phyloP scores from a whole-genome alignment of 2,797 vertebrate species.

The Sebastes cheni region DNA sequence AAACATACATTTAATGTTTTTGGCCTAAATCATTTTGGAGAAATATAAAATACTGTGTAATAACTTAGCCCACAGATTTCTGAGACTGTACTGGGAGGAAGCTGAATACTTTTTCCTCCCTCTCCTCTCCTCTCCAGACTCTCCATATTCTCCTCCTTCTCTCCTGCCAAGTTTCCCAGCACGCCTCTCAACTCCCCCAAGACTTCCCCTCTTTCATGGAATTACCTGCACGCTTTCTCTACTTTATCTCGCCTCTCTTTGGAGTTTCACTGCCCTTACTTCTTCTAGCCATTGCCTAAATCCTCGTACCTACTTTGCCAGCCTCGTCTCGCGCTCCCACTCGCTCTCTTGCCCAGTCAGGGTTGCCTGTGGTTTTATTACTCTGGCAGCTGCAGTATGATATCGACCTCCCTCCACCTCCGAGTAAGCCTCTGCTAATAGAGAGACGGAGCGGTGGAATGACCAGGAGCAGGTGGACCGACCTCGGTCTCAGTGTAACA shows the following conservation, averaged over 20 bases:
- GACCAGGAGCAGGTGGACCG: constrained; percentile 38
- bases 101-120: not conserved
- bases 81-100: not conserved
- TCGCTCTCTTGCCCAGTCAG: constrained; percentile 10
- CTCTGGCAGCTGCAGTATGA: constrained; percentile 50
- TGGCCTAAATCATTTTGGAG: not conserved
- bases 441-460: constrained; percentile 43
- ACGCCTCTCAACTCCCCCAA: not conserved
- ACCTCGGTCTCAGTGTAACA: constrained; percentile 54
- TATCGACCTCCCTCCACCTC: constrained; percentile 60
- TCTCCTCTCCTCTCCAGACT: not conserved
- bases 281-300: constrained; percentile 30
- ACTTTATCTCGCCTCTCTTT: constrained; percentile 1
- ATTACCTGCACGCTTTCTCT: constrained; percentile 13
- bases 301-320: constrained; percentile 17
- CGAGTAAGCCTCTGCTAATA: constrained; percentile 63
- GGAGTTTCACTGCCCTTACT: constrained; percentile 9
- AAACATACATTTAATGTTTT: not conserved
- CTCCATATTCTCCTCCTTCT: constrained; percentile 7
- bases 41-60: not conserved
- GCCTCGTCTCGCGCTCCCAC: constrained; percentile 11
- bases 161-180: constrained; percentile 30
- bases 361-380: constrained; percentile 67
- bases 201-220: constrained; percentile 25
- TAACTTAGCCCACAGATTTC: not conserved